Conservation (phyloP, 1,140 invertebrate genomes). For the Acarapis woodi region DNA sequence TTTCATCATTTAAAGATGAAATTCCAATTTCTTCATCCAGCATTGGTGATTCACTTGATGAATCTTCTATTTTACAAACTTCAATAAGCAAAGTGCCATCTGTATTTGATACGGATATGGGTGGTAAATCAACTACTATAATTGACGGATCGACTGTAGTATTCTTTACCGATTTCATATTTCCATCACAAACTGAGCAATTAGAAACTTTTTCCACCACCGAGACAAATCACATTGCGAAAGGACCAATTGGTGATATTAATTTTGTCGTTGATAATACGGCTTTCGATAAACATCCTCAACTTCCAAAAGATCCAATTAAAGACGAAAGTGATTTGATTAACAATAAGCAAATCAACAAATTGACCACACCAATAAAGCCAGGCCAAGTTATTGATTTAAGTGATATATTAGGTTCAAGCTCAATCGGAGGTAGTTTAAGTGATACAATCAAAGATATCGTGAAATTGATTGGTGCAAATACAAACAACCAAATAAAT, state of each 20-base stretch:
- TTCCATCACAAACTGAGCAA: neutral
- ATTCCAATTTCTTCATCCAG: neutral
- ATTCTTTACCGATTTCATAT: slow-evolving; percentile 13
- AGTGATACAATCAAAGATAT: slow-evolving; percentile 15
- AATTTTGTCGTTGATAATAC: neutral
- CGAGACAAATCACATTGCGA: no score
- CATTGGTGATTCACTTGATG: neutral
- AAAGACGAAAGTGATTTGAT: no score
- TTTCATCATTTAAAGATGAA: slow-evolving; percentile 1
- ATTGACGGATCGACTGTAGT: slow-evolving; percentile 11
- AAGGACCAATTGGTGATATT: no score
- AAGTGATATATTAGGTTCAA: slow-evolving; percentile 13
- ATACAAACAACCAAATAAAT: slow-evolving; percentile 3
- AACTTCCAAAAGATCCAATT: slow-evolving; percentile 5
- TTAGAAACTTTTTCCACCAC: no score
- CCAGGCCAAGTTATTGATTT: slow-evolving; percentile 14
- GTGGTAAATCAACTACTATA: slow-evolving; percentile 7
- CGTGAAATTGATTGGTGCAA: slow-evolving; percentile 12
- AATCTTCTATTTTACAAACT: no score
- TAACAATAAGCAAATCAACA: no score
- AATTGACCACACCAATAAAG: slow-evolving; percentile 11
- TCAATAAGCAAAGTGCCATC: no score
- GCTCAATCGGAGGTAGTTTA: slow-evolving; percentile 12
- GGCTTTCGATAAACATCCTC: neutral
- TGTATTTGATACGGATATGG: neutral